Base-by-base conservation (phyloP, 2,888 invertebrate genomes). In the Euzetes globulus region DNA sequence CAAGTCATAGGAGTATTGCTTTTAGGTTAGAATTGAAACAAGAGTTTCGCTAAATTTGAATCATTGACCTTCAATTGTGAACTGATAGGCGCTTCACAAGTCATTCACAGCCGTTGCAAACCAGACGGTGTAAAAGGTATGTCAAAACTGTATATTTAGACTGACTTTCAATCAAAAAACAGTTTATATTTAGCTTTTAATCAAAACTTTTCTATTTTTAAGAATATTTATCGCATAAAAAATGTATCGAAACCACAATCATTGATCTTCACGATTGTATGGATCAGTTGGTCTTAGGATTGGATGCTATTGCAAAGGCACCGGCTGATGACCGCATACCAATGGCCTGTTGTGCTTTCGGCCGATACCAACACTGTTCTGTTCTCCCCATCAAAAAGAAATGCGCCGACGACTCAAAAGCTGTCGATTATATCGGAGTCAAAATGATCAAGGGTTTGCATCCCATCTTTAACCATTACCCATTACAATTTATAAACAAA, bases 91-190 rank as follows among this genome's bases (percentile, higher is more conserved):
- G 75, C 76, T 37, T 72, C 75, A 29, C 75, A 76, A 71, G 76
- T 76, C n/a, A 76, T 76, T 45, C 29, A 71, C n/a, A 37, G 47
- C 52, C 60, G 75, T 25, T 75, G 75, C 41, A 76, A 58, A 47
- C 73, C 74, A 22, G 74, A 76, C 22, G 76, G 76, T 58, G 74
- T 72, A 4, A 75, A 76, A 71, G 74, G 76, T 76, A 65, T 45
- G 27, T 7, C 17, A 25, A 63, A n/a, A n/a, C 15, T n/a, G 5
- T 19, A 15, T 25, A 52, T 55, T n/a, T 15, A n/a, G 37, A 9
- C 17, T 68, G 37, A 41, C 19, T 33, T 68, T 55, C 19, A 37
- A 37, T 29, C 58, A 25, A 37, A 55, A 33, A 55, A 6, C 9
- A 41, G 13, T 58, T n/a, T 29, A 73, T 58, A 27, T 37, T 71